These are phyloP conservation scores for Barbus barbus DNA, from an alignment of 2,113 vertebrate species.

Conservation along the genomic window DNA sequence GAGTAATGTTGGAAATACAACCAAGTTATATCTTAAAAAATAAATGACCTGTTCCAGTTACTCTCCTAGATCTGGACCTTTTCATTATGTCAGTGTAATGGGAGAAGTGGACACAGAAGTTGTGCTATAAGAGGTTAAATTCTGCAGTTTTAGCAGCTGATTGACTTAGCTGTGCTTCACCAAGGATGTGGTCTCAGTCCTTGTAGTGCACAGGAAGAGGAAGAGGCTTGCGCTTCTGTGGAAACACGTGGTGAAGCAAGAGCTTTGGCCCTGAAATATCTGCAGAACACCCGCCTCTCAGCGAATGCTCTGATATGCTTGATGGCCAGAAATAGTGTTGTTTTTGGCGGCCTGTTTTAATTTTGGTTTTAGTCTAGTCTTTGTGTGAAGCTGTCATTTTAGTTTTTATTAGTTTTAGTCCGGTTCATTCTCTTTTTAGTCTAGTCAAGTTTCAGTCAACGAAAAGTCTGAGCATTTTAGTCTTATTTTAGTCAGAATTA, in stretches of 20 bases:
- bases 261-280: conserved; percentile 7
- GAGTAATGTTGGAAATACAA: not conserved
- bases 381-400: no score
- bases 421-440: no score
- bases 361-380: no score
- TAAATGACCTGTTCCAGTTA: not conserved
- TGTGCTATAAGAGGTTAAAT: not conserved
- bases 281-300: not conserved
- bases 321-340: no score
- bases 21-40: not conserved
- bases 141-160: conserved; percentile 16
- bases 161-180: conserved; percentile 3
- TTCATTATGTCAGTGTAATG: not conserved
- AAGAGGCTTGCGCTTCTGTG: conserved; percentile 37
- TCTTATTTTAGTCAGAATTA: no score
- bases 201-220: conserved; percentile 53
- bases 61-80: not conserved
- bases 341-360: no score
- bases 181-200: conserved; percentile 61
- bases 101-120: not conserved
- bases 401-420: no score
- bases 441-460: no score
- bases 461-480: no score
- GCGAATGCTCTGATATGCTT: not conserved
- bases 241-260: conserved; percentile 16